These are phyloP conservation scores for Noctua janthina DNA, from an alignment of 2,888 invertebrate genomes.

Conservation along the genomic window DNA sequence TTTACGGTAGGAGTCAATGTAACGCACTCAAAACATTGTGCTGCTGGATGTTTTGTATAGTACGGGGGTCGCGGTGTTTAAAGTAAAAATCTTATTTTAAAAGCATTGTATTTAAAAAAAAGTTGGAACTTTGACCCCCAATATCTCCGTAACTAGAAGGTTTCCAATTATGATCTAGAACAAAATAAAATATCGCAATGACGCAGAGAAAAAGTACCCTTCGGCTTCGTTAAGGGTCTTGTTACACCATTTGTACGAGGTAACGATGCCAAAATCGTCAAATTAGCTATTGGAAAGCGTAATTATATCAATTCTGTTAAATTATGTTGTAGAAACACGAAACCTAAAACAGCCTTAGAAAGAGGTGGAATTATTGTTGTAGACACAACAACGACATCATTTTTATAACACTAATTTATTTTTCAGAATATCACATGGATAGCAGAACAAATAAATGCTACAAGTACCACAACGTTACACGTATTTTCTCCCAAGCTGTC, in stretches of 20 bases:
- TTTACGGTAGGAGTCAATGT: no score
- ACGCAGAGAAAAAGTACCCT: no score
- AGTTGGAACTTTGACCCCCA: no score
- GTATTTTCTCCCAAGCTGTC: constrained; percentile 1
- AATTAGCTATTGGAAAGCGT: neutral
- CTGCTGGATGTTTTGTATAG: no score
- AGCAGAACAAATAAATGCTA: constrained; percentile 12
- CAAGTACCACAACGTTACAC: neutral
- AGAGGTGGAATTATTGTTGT: neutral
- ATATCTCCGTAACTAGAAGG: no score
- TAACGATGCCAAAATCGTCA: neutral
- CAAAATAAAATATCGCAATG: no score
- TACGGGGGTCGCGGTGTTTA: no score
- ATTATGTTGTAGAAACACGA: neutral
- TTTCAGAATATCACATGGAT: constrained; percentile 19
- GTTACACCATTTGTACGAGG: neutral
- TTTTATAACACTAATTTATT: neutral
- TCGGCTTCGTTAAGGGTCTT: no score
- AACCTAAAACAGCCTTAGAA: neutral
- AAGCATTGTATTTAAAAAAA: no score
- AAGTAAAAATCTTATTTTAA: no score
- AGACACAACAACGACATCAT: neutral
- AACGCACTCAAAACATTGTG: no score
- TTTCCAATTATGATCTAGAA: no score
- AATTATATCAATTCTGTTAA: neutral